These are phyloP conservation scores for Anguilla megastoma DNA, from an alignment of 2,797 vertebrate species.

Conservation along the genomic window DNA sequence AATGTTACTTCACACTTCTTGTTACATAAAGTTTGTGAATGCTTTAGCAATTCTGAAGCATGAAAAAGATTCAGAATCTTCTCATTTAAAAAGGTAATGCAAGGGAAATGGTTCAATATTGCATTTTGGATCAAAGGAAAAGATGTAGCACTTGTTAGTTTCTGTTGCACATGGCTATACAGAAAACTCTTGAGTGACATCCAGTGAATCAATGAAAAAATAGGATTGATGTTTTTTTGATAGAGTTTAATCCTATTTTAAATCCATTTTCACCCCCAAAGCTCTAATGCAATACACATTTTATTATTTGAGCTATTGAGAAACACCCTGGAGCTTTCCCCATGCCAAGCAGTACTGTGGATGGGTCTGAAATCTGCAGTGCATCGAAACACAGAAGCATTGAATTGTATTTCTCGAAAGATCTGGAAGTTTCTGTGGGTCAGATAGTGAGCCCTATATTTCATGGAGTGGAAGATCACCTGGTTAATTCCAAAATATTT, in stretches of 20 bases:
- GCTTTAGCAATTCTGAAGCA: background rate
- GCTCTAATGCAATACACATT: constrained; percentile 61
- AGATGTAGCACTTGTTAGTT: constrained; percentile 41
- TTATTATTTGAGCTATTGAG: constrained; percentile 52
- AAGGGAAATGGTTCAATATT: background rate
- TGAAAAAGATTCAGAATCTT: background rate
- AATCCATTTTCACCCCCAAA: constrained; percentile 55
- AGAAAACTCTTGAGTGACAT: constrained; percentile 43
- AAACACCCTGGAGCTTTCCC: constrained; percentile 46
- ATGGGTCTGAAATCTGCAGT: background rate
- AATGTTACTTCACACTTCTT: background rate
- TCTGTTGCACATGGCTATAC: constrained; percentile 34
- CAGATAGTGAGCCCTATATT: constrained; percentile 30
- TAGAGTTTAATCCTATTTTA: constrained; percentile 58
- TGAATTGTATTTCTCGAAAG: constrained; percentile 37
- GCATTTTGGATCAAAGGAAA: constrained; percentile 33
- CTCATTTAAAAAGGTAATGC: background rate
- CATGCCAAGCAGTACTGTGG: background rate
- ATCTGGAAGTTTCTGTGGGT: background rate
- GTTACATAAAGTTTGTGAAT: background rate
- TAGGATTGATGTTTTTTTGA: constrained; percentile 46
- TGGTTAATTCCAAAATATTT: constrained; percentile 32
- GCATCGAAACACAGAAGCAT: constrained; percentile 51
- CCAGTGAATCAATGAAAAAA: constrained; percentile 50
- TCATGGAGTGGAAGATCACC: constrained; percentile 41